Evolutionary conservation across 2,888 invertebrate genomes (phyloP), one percentile per base, ranked within the genome.

Genomic region (Cynaeus angustus): DNA sequence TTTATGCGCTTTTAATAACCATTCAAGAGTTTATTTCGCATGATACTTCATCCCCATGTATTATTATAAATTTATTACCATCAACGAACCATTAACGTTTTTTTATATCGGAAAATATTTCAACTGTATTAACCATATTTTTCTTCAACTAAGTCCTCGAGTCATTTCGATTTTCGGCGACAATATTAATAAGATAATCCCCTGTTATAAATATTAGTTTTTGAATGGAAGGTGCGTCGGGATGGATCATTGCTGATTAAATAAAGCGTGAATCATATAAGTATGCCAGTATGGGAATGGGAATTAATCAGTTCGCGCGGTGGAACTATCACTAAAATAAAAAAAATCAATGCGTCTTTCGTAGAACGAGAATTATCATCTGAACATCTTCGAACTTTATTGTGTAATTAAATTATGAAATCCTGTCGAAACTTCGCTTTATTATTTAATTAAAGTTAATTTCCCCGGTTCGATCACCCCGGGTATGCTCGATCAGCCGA

Each of bases 1-100:
- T 75, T 76, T 75, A 75, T 76, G 70, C 58, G 14, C 56, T 69
- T 76, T 76, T 74, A 75, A 76, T 74, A 59, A 68, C 61, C 37
- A 52, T 53, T 68, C 38, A 13, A 38, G 50, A 62, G 68, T 68
- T 68, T 68, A 68, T 68, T 68, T 68, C 62, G 46, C 21, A 37
- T 33, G 33, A 48, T 38, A 59, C 62, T 62, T 46, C 68, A 62
- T 52, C 68, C 68, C 68, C 55, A 62, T 33, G 30, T 62, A 53
- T 61, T 68, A 68, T 68, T 61, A 68, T 62, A 43, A 68, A 68
- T 68, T 62, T 68, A 68, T 68, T 62, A 38, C 52, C 68, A 21
- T 68, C 61, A 61, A 68, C 43, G 26, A 53, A n/a, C 53, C 46
- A 41, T 67, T 59, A 26, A 16, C 26, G 52, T 33, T 33, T 33